Evolutionary conservation across 2,797 vertebrate species (phyloP).

Genomic region (Atherinosoma microstoma): DNA sequence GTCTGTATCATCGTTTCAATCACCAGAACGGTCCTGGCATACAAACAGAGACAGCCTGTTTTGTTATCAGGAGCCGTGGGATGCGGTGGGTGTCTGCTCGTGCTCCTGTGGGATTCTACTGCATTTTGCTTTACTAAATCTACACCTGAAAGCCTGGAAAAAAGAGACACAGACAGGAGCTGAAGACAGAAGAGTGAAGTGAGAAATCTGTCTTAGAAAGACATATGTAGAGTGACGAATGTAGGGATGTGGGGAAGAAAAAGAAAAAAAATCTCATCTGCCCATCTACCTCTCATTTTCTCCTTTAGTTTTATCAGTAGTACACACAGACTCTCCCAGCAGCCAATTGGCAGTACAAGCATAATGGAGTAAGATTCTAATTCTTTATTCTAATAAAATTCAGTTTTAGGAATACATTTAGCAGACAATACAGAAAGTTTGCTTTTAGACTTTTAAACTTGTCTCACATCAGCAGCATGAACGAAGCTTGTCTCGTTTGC

Average conservation of each 20-base stretch:
- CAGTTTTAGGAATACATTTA: slow-evolving; percentile 39
- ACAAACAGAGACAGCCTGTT: slow-evolving; percentile 27
- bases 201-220: slow-evolving; percentile 16
- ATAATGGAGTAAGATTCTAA: slow-evolving; percentile 50
- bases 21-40: slow-evolving; percentile 29
- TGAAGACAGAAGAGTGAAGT: slow-evolving; percentile 11
- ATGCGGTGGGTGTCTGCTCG: slow-evolving; percentile 15
- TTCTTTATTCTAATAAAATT: slow-evolving; percentile 53
- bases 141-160: slow-evolving; percentile 33
- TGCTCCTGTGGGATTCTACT: slow-evolving; percentile 19
- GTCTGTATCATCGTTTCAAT: slow-evolving; percentile 19
- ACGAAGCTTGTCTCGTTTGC: not conserved
- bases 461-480: not conserved
- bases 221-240: slow-evolving; percentile 32
- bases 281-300: slow-evolving; percentile 30
- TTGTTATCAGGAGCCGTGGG: slow-evolving; percentile 25
- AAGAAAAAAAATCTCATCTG: slow-evolving; percentile 49
- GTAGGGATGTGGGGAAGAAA: slow-evolving; percentile 38
- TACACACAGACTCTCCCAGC: slow-evolving; percentile 31
- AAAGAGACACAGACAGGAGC: slow-evolving; percentile 10
- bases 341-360: slow-evolving; percentile 60
- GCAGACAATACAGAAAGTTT: slow-evolving; percentile 23
- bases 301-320: slow-evolving; percentile 26
- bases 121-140: slow-evolving; percentile 60
- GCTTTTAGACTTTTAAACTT: slow-evolving; percentile 15